A percentile compares a stretch with the other conserved stretches of the same genome.
These are phyloP conservation scores for Menidia menidia DNA, from an alignment of 2,797 vertebrate species.

Conservation along the genomic window DNA sequence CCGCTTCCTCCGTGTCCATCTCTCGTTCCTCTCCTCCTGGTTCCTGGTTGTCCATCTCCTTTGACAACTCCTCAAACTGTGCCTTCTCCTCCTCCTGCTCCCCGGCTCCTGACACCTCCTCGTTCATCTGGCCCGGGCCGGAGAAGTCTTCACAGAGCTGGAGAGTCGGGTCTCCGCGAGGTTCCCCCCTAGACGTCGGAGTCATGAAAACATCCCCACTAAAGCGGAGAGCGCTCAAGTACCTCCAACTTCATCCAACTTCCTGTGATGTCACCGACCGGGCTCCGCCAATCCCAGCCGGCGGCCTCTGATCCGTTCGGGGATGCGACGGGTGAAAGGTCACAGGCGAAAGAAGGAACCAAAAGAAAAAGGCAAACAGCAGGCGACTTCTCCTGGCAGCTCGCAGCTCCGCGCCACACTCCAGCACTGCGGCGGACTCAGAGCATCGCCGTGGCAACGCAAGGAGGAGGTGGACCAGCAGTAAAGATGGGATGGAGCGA, in stretches of 20 bases:
- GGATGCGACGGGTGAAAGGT: conserved; percentile 34
- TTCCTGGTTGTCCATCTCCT: conserved; percentile 10
- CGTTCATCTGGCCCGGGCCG: conserved; percentile 42
- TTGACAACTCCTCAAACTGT: conserved; percentile 11
- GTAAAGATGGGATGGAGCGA: conserved; percentile 49
- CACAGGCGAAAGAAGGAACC: neutral
- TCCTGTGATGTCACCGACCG: conserved; percentile 50
- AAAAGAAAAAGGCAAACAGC: conserved; percentile 2
- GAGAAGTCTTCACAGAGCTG: conserved; percentile 24
- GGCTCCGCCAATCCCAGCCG: conserved; percentile 7
- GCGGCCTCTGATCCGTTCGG: neutral
- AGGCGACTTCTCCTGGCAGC: conserved; percentile 14
- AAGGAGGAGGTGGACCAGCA: conserved; percentile 52
- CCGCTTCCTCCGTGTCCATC: conserved; percentile 4
- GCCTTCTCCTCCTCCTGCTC: conserved; percentile 15
- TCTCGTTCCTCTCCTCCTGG: conserved; percentile 2
- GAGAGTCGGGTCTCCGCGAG: conserved; percentile 29
- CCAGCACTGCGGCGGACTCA: conserved; percentile 58
- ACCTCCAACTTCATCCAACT: conserved; percentile 59
- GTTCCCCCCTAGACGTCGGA: conserved; percentile 3
- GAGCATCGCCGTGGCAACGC: conserved; percentile 66
- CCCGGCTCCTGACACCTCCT: conserved; percentile 31
- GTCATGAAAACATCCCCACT: conserved; percentile 43
- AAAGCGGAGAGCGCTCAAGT: conserved; percentile 10
- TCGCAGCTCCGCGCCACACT: conserved; percentile 33